Conservation (phyloP, 1,140 invertebrate species). For the Scylla paramamosain region DNA sequence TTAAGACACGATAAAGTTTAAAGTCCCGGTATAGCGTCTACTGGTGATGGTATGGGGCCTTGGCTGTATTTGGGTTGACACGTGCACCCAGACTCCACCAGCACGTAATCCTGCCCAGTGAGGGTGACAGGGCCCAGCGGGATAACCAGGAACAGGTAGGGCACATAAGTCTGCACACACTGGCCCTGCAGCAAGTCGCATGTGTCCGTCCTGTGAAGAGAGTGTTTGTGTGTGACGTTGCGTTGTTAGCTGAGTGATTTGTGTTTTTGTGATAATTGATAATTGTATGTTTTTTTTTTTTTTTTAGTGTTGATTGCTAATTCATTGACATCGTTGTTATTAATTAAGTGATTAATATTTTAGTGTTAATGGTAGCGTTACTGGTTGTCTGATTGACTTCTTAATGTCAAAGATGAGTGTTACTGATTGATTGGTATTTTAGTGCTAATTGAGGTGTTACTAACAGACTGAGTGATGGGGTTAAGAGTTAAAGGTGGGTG, state of each 20-base stretch:
- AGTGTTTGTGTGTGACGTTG: no score
- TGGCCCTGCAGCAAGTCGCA: slow-evolving; percentile 93
- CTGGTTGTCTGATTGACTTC: no score
- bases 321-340: no score
- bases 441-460: no score
- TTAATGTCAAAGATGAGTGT: no score
- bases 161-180: slow-evolving; percentile 95
- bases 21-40: slow-evolving; percentile 70
- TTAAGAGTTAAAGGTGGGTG: no score
- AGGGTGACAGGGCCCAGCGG: slow-evolving; percentile 93
- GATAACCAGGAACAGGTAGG: slow-evolving; percentile 93
- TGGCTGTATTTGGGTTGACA: slow-evolving; percentile 90
- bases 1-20: neutral
- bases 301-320: neutral
- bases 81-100: slow-evolving; percentile 94
- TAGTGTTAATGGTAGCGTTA: no score
- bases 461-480: no score
- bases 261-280: neutral
- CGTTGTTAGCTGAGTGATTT: neutral
- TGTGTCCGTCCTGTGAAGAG: slow-evolving; percentile 86
- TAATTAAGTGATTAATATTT: no score
- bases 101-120: slow-evolving; percentile 91
- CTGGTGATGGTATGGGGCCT: slow-evolving; percentile 53
- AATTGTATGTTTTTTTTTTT: neutral
- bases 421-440: no score